Base-by-base conservation (phyloP, 2,888 invertebrate species). In the Willowsia nigromaculata region DNA sequence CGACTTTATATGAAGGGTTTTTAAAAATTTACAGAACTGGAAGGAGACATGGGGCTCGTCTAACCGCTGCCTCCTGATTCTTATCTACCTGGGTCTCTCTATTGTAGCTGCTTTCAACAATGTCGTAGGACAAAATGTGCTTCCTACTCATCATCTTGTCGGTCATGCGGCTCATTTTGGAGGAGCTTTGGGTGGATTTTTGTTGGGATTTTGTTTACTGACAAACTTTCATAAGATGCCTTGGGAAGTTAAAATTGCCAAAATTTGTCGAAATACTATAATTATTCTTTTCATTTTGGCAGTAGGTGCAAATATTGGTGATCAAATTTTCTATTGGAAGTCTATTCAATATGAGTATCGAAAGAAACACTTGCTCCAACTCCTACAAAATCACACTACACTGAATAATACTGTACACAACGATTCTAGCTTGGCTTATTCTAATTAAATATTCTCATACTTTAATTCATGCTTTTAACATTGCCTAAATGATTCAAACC, bases 31-130 rank as follows among this genome's bases (percentile, higher is more conserved):
- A 33, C 94, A 98, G 97, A 99, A 99, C 94, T 99, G 98, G 97
- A 95, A 95, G 22, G 98, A 99, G 94, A 99, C 99, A 9, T 50
- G 50, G 50, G 99, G 97, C 98, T 93, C 98, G 97, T 93, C 97
- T 98, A 50, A 50, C 50, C 53, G 53, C 1, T 6, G 53, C 18
- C n/a, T 53, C 1, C 53, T 53, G 1, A 4, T 53, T 53, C 18
- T 53, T 4, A 18, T 9, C 53, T 53, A 53, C 53, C 50, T 50
- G 11, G 15, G 11, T 9, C 50, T 50, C 50, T 50, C 50, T 15
- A 15, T 50, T 9, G 7, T n/a, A n/a, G 50, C 50, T 50, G 50
- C 13, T 13, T 50, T 50, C 15, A 50, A 50, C 3, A 6, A 50
- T 3, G 15, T 11, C n/a, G n/a, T 50, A 3, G n/a, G 9, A 13